Evolutionary conservation across 2,888 invertebrate species (phyloP), one percentile per base, ranked within the genome.

Genomic region (Lomographa bimaculata): DNA sequence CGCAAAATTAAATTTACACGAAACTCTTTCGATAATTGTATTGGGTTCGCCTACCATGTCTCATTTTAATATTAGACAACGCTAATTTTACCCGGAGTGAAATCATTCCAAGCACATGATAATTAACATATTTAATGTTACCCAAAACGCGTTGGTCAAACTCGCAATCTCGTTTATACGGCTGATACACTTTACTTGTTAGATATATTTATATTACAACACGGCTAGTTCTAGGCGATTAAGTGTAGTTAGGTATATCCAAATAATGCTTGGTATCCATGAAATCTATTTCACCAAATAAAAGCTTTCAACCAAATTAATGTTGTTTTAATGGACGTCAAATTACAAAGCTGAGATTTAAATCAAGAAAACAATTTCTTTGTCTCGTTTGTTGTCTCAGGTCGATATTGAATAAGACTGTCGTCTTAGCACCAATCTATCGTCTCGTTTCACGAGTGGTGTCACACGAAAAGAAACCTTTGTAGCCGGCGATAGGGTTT

Each of bases 21-120:
- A 50, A 80, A 80, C 76, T 78, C 80, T 75, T 74, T 64, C 57
- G 62, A 73, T 75, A 73, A 79, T 64, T 75, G 65, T 74, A 71
- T 72, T 60, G 61, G 76, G 76, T 80, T 71, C 64, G 64, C 65
- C 70, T 71, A 75, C 79, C 79, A 77, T 77, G 69, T 77, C 74
- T 70, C 72, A 71, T 71, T 77, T 45, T 72, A 71, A 70, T 77
- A 74, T 78, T 72, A 79, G 68, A 64, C 63, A 60, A 63, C 64
- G 67, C 56, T 71, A 71, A 79, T 79, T 79, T 66, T 60, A 62
- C 57, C 64, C 64, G 54, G 61, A 60, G 64, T 67, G 56, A 72
- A 76, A 76, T 77, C 71, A 71, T 73, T 72, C 60, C 55, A 62
- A 64, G 69, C 67, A 69, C 64, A 76, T 65, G 68, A 69, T 72